Evolutionary conservation across 2,797 vertebrate genomes (phyloP), one percentile per base, ranked within the genome.

Genomic region (Etheostoma perlongum): DNA sequence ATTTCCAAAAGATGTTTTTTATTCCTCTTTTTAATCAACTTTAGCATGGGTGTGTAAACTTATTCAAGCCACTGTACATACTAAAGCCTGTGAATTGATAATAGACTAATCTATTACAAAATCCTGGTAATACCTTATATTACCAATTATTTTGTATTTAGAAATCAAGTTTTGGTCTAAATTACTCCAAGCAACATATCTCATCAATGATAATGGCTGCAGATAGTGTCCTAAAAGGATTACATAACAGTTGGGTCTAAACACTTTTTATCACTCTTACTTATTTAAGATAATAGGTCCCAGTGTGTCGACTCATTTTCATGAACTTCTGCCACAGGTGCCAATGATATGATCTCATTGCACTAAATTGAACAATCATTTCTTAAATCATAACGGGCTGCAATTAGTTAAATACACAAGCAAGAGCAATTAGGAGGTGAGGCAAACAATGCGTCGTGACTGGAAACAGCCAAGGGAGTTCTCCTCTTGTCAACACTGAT

Each of bases 321-420:
- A 54, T 62, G 58, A 88, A 83, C 85, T 61, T 76, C 59, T 59
- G 75, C 72, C 85, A 80, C 73, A 55, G 72, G 82, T 89, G 80
- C 69, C 60, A 78, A 61, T 52, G 73, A 83, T 63, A 66, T 66
- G 52, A 36, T 76, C 72, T 85, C 67, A 82, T 88, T 81, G 63
- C 85, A 79, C 85, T 81, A 85, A 89, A 88, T 92, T 81, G 91
- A 93, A 92, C 80, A 92, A 86, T 92, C 78, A 86, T 86, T 84
- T 82, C 73, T 72, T 83, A 86, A 93, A 90, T 89, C 83, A 85
- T 85, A 90, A 87, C 46, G 61, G 76, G 63, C 75, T 78, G 76
- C 90, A 93, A 91, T 94, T 92, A 93, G 89, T 90, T 94, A 91
- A 94, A 93, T 92, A 90, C 84, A 86, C 64, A 83, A 90, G 85